These are phyloP conservation scores for Pocillopora grandis DNA, from an alignment of 92 coral and sea anemone genomes.

Conservation along the genomic window DNA sequence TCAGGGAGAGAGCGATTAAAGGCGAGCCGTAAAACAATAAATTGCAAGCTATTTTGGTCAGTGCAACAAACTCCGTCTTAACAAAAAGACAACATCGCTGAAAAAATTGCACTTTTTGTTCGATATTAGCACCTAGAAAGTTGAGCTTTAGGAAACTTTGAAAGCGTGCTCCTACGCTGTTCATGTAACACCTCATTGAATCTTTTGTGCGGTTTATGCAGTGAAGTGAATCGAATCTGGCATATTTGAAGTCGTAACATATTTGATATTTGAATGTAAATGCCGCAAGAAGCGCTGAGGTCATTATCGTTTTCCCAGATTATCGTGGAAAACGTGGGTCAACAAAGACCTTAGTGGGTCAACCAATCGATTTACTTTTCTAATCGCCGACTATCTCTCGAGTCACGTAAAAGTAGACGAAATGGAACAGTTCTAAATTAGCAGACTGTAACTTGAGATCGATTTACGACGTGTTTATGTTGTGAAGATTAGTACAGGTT, in stretches of 20 bases:
- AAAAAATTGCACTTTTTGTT: not conserved
- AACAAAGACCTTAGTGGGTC: not conserved
- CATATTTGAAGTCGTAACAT: not conserved
- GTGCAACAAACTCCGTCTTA: not conserved
- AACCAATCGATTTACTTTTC: conserved; percentile 12
- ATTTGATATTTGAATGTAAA: conserved; percentile 3
- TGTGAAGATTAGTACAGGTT: not conserved
- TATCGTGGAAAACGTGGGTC: not conserved
- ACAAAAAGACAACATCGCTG: not conserved
- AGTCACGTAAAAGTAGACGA: conserved; percentile 5
- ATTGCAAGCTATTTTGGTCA: conserved; percentile 12
- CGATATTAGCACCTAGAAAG: not conserved
- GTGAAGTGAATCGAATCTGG: conserved; percentile 13
- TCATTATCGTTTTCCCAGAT: not conserved
- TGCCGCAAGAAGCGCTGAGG: not conserved
- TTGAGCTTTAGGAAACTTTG: not conserved
- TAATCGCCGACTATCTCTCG: not conserved
- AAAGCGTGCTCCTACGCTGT: not conserved
- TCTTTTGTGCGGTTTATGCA: not conserved
- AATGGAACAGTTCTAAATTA: too few species aligned
- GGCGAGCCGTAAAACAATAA: not conserved
- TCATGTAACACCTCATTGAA: not conserved
- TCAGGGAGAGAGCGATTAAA: conserved; percentile 3
- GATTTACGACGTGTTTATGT: not conserved
- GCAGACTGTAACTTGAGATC: not conserved